These are phyloP conservation scores for Margarornis squamiger DNA, from an alignment of 2,797 vertebrate genomes.

Conservation along the genomic window DNA sequence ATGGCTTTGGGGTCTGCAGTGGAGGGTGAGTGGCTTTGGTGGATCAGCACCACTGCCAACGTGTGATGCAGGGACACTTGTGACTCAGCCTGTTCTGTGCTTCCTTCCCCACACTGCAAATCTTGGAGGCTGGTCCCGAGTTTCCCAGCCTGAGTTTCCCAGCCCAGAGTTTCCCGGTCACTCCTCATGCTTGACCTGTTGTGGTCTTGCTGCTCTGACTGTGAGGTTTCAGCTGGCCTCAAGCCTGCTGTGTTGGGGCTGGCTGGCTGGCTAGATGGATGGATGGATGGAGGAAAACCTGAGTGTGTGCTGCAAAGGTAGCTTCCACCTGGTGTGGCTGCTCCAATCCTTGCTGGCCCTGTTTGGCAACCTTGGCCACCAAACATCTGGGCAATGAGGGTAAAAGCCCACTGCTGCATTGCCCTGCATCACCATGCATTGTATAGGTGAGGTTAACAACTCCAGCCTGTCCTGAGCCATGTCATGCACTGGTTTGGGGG, in stretches of 20 bases:
- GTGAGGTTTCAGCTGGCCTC: background rate
- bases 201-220: background rate
- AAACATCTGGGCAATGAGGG: background rate
- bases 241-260: background rate
- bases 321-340: background rate
- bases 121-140: background rate
- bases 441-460: background rate
- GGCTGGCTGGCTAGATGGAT: background rate
- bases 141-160: background rate
- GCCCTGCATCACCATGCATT: no score
- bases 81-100: background rate
- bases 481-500: accelerated
- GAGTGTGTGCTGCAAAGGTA: background rate
- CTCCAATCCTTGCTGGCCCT: background rate
- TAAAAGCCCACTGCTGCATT: background rate
- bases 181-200: background rate
- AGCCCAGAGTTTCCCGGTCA: background rate
- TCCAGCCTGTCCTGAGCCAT: background rate
- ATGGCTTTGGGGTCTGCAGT: background rate
- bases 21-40: background rate
- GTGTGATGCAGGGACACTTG: accelerated
- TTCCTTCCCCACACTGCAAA: background rate
- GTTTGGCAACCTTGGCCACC: background rate
- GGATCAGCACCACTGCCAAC: background rate
- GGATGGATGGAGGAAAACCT: background rate